Conservation (phyloP, 1,140 invertebrate genomes). For the Cryptotermes secundus region DNA sequence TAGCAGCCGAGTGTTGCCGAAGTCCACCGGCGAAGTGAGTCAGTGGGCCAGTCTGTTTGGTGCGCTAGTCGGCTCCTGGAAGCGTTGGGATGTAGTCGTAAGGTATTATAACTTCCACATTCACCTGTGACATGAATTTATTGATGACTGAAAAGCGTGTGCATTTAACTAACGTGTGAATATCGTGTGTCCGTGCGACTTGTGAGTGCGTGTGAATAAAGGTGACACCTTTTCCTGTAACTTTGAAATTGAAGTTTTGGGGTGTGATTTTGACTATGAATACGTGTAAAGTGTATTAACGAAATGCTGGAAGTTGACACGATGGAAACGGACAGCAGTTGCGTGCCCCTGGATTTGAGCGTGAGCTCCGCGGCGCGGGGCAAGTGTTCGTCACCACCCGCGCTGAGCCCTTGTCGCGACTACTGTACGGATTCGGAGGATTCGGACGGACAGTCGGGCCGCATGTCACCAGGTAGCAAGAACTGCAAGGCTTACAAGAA, state of each 20-base stretch:
- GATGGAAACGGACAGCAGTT: constrained; percentile 50
- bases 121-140: background rate
- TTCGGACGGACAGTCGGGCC: constrained; percentile 55
- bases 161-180: background rate
- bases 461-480: constrained; percentile 56
- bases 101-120: background rate
- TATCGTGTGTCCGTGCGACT: background rate
- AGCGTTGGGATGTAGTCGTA: constrained; percentile 17
- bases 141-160: background rate
- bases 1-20: constrained; percentile 25
- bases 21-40: constrained; percentile 31
- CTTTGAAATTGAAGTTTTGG: background rate
- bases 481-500: constrained; percentile 82
- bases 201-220: constrained; percentile 8
- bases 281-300: constrained; percentile 8
- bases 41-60: constrained; percentile 30
- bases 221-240: background rate
- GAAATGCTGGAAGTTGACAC: constrained; percentile 3
- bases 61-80: constrained; percentile 28
- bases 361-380: constrained; percentile 46
- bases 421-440: constrained; percentile 75
- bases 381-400: constrained; percentile 9
- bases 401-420: constrained; percentile 50
- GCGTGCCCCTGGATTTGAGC: constrained; percentile 60
- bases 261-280: background rate